Percentiles rank a stretch among this genome's conserved stretches.
phyloP scores from a whole-genome alignment of 2,888 invertebrate species.

The Sericinus montela region DNA sequence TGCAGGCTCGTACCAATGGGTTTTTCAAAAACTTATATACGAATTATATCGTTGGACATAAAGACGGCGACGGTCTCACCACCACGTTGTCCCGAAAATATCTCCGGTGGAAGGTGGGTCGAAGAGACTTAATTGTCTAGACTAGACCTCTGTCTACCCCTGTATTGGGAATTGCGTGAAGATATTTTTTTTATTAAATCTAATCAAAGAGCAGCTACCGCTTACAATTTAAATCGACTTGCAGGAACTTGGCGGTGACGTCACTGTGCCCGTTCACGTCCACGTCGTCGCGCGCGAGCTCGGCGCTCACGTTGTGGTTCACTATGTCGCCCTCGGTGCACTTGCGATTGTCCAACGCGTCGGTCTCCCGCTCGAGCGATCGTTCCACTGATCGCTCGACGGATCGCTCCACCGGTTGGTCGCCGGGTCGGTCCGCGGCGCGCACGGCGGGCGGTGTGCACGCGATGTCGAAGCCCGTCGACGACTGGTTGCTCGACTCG shows the following conservation, averaged over 20 bases:
- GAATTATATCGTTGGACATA: no score
- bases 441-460: slow-evolving; percentile 37
- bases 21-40: no score
- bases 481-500: slow-evolving; percentile 70
- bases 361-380: slow-evolving; percentile 19
- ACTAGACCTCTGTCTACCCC: no score
- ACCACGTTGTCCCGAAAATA: no score
- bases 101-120: no score
- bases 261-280: slow-evolving; percentile 43
- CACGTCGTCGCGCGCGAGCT: not conserved
- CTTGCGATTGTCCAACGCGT: slow-evolving; percentile 21
- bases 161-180: no score
- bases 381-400: not conserved
- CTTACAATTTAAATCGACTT: slow-evolving; percentile 69
- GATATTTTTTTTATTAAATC: no score
- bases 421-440: slow-evolving; percentile 18
- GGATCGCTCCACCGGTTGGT: not conserved
- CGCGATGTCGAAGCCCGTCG: slow-evolving; percentile 53
- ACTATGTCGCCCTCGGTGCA: slow-evolving; percentile 8
- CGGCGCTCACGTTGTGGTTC: not conserved
- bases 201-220: not conserved
- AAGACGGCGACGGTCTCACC: no score
- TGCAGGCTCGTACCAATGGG: no score
- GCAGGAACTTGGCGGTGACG: slow-evolving; percentile 55
- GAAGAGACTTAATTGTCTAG: no score